Base-by-base conservation (phyloP, 2,797 vertebrate genomes). In the Tadarida brasiliensis region DNA sequence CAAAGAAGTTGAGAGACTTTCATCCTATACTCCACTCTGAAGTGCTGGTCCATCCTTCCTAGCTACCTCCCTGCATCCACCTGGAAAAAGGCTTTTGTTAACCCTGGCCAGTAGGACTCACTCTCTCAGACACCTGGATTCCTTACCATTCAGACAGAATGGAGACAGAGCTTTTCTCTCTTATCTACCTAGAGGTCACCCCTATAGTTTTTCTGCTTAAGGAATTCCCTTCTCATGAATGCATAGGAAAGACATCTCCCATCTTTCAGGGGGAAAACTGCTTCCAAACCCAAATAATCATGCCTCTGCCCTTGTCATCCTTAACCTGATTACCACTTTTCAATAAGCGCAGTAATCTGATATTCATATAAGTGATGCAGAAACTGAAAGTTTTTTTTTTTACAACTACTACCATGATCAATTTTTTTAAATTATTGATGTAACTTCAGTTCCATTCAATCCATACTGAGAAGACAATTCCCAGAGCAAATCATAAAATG, bases 371-470 rank as follows among this genome's bases (percentile, higher is more conserved):
- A 74, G 33, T 33, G 51, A 78, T 49, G 14, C 12, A 87, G 61
- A 74, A 87, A 61, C 71, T n/a, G 77, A 86, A 87, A 7, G n/a
- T 14, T 78, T 44, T 44, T 51, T 90, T 90, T 59, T 61, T 82
- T 82, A 73, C 24, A 82, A 73, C 28, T 77, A 61, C 54, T 71
- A 65, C 83, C 35, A 14, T 49, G 12, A 73, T 80, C 73, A 77
- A 80, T 84, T 84, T 88, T 86, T 91, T 93, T 47, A 76, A 81
- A 91, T 91, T 93, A 87, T 35, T 81, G n/a, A 71, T 59, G 49
- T 68, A 49, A 95, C 81, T 90, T 89, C 30, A 74, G 7, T n/a
- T 67, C 30, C 70, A 8, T n/a, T 67, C 22, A 68, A 39, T 71
- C 19, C 30, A 56, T 51, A 24, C 22, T 28, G 28, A 94, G 8